Base-by-base conservation (phyloP, 2,888 invertebrate species). In the Cyrtodaria siliqua region DNA sequence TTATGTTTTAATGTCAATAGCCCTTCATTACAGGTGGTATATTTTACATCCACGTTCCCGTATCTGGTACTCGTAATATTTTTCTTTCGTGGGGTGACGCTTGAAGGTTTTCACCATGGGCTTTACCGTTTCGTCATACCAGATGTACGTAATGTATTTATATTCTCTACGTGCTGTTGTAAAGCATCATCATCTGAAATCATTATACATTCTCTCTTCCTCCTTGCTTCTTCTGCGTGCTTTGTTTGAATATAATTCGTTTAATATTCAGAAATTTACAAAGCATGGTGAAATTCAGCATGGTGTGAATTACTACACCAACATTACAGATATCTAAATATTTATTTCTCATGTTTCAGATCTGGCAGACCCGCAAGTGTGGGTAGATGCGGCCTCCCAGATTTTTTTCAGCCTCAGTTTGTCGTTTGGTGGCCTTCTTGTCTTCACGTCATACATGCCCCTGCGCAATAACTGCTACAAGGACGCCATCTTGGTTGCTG, bases 331-430 rank as follows among this genome's bases (percentile, higher is more conserved):
- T n/a, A n/a, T n/a, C n/a, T 38, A 8, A 12, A 16, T 38, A 38
- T 38, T 4, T 27, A n/a, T n/a, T n/a, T n/a, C n/a, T n/a, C n/a
- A 1, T 8, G 14, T 93, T 93, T 24, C 93, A 97, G 94, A 96
- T 91, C 94, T 98, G 24, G 94, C 96, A 53, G 96, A 97, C 86
- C 97, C 98, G 0, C 96, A 96, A 4, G 98, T 98, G 0, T 98
- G 98, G 98, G 94, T 98, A 88, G 98, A 98, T 91, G 98, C 98
- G 2, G 98, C 98, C 0, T 98, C 98, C 0, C 98, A 98, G 94
- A 98, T 98, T 1, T 98, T 98, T 94, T 98, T 98, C 93, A 97
- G 97, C 0, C 97, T 97, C 92, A 98, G 98, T 2, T 94, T 98
- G 72, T 98, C 98, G 4, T 98, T 98, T 93, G 98, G 98, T 1